Conservation (phyloP, 1,140 invertebrate genomes). For the Hycleus phaleratus region DNA sequence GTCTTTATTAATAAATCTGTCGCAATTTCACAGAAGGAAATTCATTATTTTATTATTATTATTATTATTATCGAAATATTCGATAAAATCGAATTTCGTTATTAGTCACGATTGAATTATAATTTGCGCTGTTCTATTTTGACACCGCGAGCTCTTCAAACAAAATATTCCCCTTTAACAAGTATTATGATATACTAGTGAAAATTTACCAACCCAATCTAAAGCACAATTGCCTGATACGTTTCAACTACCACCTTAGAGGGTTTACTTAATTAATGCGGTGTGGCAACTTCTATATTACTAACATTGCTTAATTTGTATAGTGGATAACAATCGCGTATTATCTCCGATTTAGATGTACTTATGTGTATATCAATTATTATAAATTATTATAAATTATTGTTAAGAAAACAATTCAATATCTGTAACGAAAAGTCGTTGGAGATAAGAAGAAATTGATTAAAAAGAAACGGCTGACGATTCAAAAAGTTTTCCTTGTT, state of each 20-base stretch:
- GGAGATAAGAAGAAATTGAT: too few relatives aligned
- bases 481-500: neutral
- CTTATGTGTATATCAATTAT: too few relatives aligned
- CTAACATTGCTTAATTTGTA: conserved; percentile 19
- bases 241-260: conserved; percentile 20
- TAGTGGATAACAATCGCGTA: conserved; percentile 7
- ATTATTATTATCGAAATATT: too few relatives aligned
- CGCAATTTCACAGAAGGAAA: too few relatives aligned
- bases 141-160: conserved; percentile 6
- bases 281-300: conserved; percentile 19
- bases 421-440: too few relatives aligned
- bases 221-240: conserved; percentile 20
- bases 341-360: conserved; percentile 1
- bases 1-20: too few relatives aligned
- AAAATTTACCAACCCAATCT: conserved; percentile 16
- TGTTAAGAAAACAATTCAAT: too few relatives aligned
- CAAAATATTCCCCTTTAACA: conserved; percentile 9
- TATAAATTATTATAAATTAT: too few relatives aligned
- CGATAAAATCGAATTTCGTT: conserved; percentile 2
- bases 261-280: conserved; percentile 20
- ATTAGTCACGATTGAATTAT: conserved; percentile 1
- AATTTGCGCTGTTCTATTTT: conserved; percentile 7
- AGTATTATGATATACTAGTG: conserved; percentile 13
- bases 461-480: too few relatives aligned
- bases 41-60: too few relatives aligned